Conservation (phyloP, 2,113 vertebrate species). For the Lepisosteus oculatus region DNA sequence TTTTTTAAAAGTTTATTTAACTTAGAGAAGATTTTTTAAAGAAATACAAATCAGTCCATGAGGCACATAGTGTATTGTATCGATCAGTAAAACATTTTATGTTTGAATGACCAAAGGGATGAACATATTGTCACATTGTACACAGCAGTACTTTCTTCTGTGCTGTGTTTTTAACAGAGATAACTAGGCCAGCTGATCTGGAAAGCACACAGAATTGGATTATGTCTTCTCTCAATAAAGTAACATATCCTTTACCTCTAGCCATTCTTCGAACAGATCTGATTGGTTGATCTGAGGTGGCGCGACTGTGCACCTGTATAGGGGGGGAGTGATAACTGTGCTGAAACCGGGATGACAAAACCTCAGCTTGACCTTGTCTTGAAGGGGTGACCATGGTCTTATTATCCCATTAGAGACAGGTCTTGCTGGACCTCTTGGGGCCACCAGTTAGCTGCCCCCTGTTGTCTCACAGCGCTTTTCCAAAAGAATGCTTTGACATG, state of each 20-base stretch:
- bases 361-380: slow-evolving; percentile 56
- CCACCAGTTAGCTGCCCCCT: slow-evolving; percentile 21
- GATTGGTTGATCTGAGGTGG: slow-evolving; percentile 5
- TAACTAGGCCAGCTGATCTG: not conserved
- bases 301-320: slow-evolving; percentile 63
- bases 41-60: too few relatives aligned
- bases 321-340: slow-evolving; percentile 23
- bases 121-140: too few relatives aligned
- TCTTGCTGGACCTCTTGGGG: slow-evolving; percentile 38
- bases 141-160: too few relatives aligned
- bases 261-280: too few relatives aligned
- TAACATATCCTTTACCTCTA: too few relatives aligned
- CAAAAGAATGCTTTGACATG: slow-evolving; percentile 45
- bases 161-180: too few relatives aligned
- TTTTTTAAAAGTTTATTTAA: too few relatives aligned
- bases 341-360: slow-evolving; percentile 64
- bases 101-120: too few relatives aligned
- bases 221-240: not conserved
- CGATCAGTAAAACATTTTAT: too few relatives aligned
- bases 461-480: slow-evolving; percentile 27
- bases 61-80: too few relatives aligned
- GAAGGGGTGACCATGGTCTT: slow-evolving; percentile 37
- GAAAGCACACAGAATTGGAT: slow-evolving; percentile 3
- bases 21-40: too few relatives aligned
- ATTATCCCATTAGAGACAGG: slow-evolving; percentile 60